Base-by-base conservation (phyloP, 2,888 invertebrate genomes). In the Leptinotarsa haldemani region DNA sequence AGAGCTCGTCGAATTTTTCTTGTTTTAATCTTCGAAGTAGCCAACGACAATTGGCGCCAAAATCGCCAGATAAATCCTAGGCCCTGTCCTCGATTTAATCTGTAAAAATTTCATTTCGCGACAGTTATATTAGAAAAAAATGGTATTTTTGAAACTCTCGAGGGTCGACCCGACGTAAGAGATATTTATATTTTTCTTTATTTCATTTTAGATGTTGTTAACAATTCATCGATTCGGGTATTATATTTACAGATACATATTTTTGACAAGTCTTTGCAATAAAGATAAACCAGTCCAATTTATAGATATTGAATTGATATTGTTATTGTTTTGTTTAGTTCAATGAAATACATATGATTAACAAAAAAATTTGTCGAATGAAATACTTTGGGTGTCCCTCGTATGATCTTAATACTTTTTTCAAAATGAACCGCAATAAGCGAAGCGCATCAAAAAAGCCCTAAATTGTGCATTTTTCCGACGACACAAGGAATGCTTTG, bases 1-100 rank as follows among this genome's bases (percentile, higher is more conserved):
- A 61, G 30, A 61, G n/a, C 25, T 16, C 30, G 61, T 61, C 61
- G 61, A 40, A 61, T 61, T 61, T 61, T 61, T 61, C 40, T 30
- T 56, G 56, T 56, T 56, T 40, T 18, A 30, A 61, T 61, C 40
- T 50, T 50, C n/a, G 16, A 40, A 25, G 61, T n/a, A 12, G 56
- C 56, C 22, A 56, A 56, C 52, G 56, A 1, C 25, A 56, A 40
- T 61, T 61, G 61, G 61, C 61, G 61, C 61, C 5, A 61, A 40
- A 30, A 61, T 30, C 7, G 25, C 25, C 16, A 30, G 61, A 61
- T 61, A 61, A 61, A 61, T 61, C 12, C 30, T 61, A n/a, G 25
- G 13, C 16, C 13, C 30, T 40, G 61, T 30, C 61, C 61, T 61
- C 61, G 61, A 61, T 61, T 40, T 61, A 30, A n/a, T 61, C 61